phyloP scores from a whole-genome alignment of 2,797 vertebrate genomes.

The Pantherophis alleghaniensis region DNA sequence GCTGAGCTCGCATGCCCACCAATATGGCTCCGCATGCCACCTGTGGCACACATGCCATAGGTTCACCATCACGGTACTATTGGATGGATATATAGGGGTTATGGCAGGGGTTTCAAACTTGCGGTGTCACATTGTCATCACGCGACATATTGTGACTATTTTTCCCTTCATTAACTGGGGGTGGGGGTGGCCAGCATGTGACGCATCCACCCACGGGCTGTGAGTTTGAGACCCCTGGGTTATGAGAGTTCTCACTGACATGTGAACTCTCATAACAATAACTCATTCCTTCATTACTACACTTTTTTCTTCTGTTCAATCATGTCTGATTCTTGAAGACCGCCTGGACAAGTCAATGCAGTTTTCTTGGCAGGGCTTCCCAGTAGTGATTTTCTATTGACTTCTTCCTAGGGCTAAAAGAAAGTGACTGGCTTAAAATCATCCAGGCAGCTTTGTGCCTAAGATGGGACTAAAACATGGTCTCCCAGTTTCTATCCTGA shows the following conservation, averaged over 20 bases:
- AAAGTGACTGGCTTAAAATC: not conserved
- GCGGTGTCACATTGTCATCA: not conserved
- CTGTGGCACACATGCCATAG: no score
- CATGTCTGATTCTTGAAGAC: not conserved
- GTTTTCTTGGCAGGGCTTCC: not conserved
- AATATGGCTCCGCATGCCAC: no score
- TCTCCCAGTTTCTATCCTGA: not conserved
- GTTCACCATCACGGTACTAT: no score
- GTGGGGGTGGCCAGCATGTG: accelerated
- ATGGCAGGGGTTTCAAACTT: not conserved
- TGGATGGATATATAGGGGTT: not conserved
- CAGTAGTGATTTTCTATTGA: not conserved
- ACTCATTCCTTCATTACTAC: not conserved
- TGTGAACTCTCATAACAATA: not conserved
- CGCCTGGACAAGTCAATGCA: not conserved
- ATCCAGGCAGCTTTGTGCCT: not conserved
- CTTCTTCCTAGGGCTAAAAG: not conserved
- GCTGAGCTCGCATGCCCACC: no score
- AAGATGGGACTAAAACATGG: not conserved
- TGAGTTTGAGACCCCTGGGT: no score
- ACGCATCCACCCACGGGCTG: no score
- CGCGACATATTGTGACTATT: accelerated
- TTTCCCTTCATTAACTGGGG: not conserved
- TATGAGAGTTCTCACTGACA: no score
- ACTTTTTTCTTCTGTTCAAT: not conserved